Conservation (phyloP, 2,797 vertebrate species). For the Linurgus olivaceus region DNA sequence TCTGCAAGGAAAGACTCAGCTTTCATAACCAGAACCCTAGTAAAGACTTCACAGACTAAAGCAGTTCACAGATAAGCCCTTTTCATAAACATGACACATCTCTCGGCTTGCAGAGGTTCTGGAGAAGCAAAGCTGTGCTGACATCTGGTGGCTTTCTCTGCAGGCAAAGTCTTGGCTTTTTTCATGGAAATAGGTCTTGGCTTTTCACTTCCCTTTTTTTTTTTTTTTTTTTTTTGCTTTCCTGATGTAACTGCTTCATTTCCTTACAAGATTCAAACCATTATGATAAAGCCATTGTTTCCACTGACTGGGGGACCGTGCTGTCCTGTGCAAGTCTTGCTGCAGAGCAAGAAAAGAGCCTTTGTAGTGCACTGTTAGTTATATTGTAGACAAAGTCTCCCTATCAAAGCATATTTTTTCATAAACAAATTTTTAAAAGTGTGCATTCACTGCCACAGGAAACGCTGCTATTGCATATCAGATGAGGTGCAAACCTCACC, state of each 20-base stretch:
- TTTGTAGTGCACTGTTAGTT: background rate
- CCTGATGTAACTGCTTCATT: background rate
- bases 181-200: background rate
- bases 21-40: background rate
- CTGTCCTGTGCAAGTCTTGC: background rate
- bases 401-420: background rate
- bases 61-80: background rate
- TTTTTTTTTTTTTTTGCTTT: background rate
- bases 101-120: background rate
- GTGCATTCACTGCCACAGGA: background rate
- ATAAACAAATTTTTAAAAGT: background rate
- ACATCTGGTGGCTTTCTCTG: conserved; percentile 71
- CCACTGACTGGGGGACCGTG: background rate
- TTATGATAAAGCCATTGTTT: background rate
- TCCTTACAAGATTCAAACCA: background rate
- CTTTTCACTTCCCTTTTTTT: background rate
- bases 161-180: background rate
- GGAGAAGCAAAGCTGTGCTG: conserved; percentile 66
- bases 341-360: background rate
- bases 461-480: background rate
- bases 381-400: background rate
- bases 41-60: background rate
- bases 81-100: background rate
- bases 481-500: background rate
- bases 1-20: background rate